Conservation (phyloP, 2,113 vertebrate species). For the Gavia stellata region DNA sequence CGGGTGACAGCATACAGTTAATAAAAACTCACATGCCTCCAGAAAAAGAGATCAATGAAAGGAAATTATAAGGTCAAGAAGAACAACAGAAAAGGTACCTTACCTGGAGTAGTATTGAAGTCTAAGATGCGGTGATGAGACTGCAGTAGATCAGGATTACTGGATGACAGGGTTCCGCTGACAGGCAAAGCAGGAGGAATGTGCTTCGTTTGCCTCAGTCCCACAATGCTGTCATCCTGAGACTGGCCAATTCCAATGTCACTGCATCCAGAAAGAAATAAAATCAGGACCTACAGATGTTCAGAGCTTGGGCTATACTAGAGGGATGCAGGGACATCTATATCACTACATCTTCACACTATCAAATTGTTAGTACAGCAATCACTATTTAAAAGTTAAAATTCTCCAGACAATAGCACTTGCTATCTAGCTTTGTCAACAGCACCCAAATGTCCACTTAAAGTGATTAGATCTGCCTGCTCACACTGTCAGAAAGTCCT, state of each 20-base stretch:
- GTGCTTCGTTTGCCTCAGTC: constrained; percentile 93
- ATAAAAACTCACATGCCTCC: not conserved
- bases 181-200: constrained; percentile 91
- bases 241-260: constrained; percentile 97
- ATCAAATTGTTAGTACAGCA: not conserved
- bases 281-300: not conserved
- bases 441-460: not conserved
- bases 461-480: not conserved
- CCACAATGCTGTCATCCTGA: constrained; percentile 98
- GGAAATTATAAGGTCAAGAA: not conserved
- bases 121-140: constrained; percentile 97
- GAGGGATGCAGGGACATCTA: not conserved
- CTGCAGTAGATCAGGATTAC: constrained; percentile 94
- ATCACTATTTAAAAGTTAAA: not conserved
- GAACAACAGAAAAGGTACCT: not conserved
- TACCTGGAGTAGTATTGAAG: constrained; percentile 94
- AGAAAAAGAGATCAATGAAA: not conserved
- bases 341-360: not conserved
- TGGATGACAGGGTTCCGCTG: constrained; percentile 92
- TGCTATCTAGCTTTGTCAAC: not conserved
- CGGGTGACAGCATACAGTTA: not conserved
- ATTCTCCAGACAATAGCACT: not conserved
- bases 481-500: not conserved
- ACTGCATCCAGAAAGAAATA: constrained; percentile 60
- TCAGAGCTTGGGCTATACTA: not conserved